Base-by-base conservation (phyloP, 2,797 vertebrate genomes). In the Schizopygopsis malacanthus region DNA sequence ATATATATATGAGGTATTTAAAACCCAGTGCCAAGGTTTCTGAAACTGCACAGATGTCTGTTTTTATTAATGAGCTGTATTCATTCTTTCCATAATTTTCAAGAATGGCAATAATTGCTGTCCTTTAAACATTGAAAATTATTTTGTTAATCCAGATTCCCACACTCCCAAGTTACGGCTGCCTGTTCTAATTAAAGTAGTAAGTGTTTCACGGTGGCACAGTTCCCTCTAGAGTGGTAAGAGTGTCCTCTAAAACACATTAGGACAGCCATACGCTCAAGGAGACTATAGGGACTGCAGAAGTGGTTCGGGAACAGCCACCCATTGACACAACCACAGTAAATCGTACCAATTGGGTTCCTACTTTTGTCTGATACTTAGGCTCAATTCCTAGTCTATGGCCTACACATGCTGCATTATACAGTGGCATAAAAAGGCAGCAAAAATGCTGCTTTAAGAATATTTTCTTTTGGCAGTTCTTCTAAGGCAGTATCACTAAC, bases 161-260 rank as follows among this genome's bases (percentile, higher is more conserved):
- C 33, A 12, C 25, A 75, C 12, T 16, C 70, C 13, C 25, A 77
- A 77, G 33, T 77, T 56, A 77, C 6, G 3, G 18, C 33, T 59
- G 52, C 18, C 75, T 78, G 75, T 41, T 78, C 33, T 78, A 59
- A 59, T 78, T 78, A 59, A 56, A 78, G 52, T 22, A 59, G 20
- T 6, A 77, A 59, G 52, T 41, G 52, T 78, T 59, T 59, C 11
- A 59, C 1, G 33, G 39, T 15, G 75, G 33, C 37, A 56, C 50
- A 78, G 33, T 41, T 78, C 33, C 73, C 50, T 77, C 28, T 37
- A 11, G 28, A 77, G 13, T 22, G 10, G 10, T 33, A 59, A 59
- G 75, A 6, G 4, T 78, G 20, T 41, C 37, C 37, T 70, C 37
- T 41, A 70, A 75, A 76, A 28, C 73, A 54, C 73, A 33, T 54